Conservation (phyloP, 2,113 vertebrate genomes). For the Crocuta crocuta region DNA sequence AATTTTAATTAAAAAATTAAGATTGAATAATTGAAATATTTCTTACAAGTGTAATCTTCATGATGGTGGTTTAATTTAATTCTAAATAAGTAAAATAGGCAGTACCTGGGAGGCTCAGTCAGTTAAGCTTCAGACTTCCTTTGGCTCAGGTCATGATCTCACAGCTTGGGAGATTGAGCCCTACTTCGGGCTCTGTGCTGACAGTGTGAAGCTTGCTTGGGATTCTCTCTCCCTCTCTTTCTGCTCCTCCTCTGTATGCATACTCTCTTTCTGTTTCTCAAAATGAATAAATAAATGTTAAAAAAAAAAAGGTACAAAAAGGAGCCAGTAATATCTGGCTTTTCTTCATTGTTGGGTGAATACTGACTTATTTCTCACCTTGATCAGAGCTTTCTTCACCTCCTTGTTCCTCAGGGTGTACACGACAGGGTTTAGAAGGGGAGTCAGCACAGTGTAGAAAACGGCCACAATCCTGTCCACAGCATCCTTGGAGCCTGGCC, state of each 20-base stretch:
- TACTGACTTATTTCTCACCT: background rate
- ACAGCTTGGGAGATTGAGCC: no score
- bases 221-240: no score
- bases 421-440: slow-evolving; percentile 64
- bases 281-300: no score
- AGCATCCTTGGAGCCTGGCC: background rate
- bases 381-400: slow-evolving; percentile 48
- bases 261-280: no score
- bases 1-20: background rate
- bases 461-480: background rate
- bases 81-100: background rate
- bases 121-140: no score
- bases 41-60: background rate
- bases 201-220: no score
- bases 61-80: background rate
- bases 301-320: background rate
- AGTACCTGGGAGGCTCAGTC: no score
- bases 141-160: no score
- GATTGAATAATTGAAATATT: background rate
- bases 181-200: no score
- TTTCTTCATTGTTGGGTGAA: background rate
- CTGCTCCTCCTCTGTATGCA: no score
- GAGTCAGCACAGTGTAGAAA: slow-evolving; percentile 67
- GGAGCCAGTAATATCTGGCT: background rate
- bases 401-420: slow-evolving; percentile 78